Base-by-base conservation (phyloP, 2,888 invertebrate genomes). In the Fragum whitleyi region DNA sequence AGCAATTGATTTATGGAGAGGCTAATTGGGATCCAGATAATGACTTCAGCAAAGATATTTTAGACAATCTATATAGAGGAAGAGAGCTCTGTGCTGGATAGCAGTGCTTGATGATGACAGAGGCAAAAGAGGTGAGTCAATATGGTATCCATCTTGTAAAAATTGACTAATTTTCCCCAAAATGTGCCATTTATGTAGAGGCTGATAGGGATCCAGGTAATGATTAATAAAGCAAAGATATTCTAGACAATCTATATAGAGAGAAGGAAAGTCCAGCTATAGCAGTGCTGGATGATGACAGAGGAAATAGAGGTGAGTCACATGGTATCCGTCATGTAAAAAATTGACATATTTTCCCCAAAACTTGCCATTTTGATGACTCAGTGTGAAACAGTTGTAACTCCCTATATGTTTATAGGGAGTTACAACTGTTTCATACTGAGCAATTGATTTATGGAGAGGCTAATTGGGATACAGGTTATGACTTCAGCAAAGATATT, bases 101-200 rank as follows among this genome's bases (percentile, higher is more conserved):
- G 76, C 81, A 14, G 36, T 73, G 0, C 55, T 89, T 2, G 61
- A 82, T 39, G 81, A 82, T 23, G 89, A 89, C 62, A 72, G 53
- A 47, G 47, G 83, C 21, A 69, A 72, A 29, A 86, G 86, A 85
- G 83, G 91, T 90, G 9, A 36, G n/a, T n/a, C n/a, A 79, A 16
- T 26, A 14, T 57, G 16, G 16, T 2, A 14, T 57, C 2, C n/a
- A 16, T n/a, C 47, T 6, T 1, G 47, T 19, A n/a, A 16, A 47
- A 3, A 1, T 6, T 19, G 47, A 19, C 19, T n/a, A 3, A 2
- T 19, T 19, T 1, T 47, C 2, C 6, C n/a, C 1, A 47, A 47
- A 16, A 47, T 3, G 6, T 19, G 47, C 47, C n/a, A 75, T 92
- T 39, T 91, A 92, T 81, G 87, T 90, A 32, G 88, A 87, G 57